Percentiles rank a stretch among this genome's conserved stretches.
phyloP scores from a whole-genome alignment of 2,888 invertebrate species.

The Oscheius onirici region DNA sequence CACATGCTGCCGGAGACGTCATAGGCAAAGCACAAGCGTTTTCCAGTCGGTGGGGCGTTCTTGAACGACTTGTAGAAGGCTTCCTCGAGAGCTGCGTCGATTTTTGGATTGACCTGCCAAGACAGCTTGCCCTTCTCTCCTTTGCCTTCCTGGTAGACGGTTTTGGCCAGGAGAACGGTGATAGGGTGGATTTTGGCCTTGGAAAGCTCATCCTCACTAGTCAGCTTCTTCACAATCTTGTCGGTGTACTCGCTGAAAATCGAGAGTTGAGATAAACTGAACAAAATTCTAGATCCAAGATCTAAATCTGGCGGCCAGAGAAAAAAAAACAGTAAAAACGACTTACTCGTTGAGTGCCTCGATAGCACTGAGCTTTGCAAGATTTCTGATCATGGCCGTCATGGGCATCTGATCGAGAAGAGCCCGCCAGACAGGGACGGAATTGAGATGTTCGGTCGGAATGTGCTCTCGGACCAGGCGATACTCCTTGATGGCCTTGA shows the following conservation, averaged over 20 bases:
- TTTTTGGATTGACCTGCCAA: conserved; percentile 63
- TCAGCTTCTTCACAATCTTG: conserved; percentile 57
- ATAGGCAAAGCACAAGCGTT: conserved; percentile 77
- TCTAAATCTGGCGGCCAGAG: too few relatives aligned
- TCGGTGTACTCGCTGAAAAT: conserved; percentile 32
- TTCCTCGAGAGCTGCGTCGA: conserved; percentile 47
- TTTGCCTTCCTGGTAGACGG: conserved; percentile 69
- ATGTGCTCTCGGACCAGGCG: conserved; percentile 79
- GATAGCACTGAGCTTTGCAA: conserved; percentile 71
- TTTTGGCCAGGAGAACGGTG: conserved; percentile 65
- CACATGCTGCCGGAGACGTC: conserved; percentile 75
- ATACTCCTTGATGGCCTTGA: conserved; percentile 44
- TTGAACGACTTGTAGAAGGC: conserved; percentile 72
- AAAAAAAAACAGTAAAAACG: not conserved
- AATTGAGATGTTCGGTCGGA: conserved; percentile 79
- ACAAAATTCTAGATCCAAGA: too few relatives aligned
- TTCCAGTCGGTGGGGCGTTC: conserved; percentile 75
- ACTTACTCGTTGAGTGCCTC: conserved; percentile 59
- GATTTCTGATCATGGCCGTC: conserved; percentile 73
- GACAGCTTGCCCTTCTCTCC: conserved; percentile 71
- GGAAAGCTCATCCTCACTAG: conserved; percentile 62
- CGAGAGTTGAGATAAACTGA: not conserved
- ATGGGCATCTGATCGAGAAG: conserved; percentile 72
- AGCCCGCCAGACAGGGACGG: conserved; percentile 71
- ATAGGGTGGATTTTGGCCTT: conserved; percentile 72